Evolutionary conservation across 2,113 vertebrate genomes (phyloP), one percentile per base, ranked within the genome.

Genomic region (Chinchilla lanigera): DNA sequence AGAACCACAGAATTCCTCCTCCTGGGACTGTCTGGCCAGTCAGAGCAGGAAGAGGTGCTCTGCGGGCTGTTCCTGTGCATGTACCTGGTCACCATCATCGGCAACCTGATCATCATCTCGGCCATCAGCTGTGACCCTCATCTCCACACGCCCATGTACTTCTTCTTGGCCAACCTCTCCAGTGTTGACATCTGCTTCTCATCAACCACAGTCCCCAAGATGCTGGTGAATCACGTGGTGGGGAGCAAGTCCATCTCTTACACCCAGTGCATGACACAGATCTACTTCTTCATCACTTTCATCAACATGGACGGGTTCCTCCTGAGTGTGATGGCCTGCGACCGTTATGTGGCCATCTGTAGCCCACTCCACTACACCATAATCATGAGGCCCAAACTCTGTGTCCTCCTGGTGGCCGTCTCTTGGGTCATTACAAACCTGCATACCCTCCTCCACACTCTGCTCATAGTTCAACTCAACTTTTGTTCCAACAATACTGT

Each of bases 81-180:
- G 69, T 38, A 73, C 69, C 69, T 41, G n/a, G n/a, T 73, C 69
- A 73, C n/a, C 69, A 19, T 69, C 65, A 35, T 17, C 16, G 67
- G 67, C 17, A 97, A 97, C 83, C 0, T 73, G 13, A 78, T 97
- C 50, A 95, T 98, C 89, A 61, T 89, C 6, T 47, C 96, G 4
- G 94, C 95, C 60, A 97, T 98, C 80, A 60, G 11, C 20, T 89
- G 73, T 20, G 95, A 97, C 63, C 58, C 28, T 3, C 86, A 35
- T 35, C 98, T 97, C 38, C 96, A 97, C 28, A 97, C 54, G 0
- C 97, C 97, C 63, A 98, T 97, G 97, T 97, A 96, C 77, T 97
- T 97, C 77, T 96, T 97, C 94, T 41, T 98, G 90, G 97, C 92
- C 44, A 98, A 60, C 50, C 95, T 98, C 28, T 98, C 97, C 5